Conservation (phyloP, 2,888 invertebrate genomes). For the Hemicrepidius hirtus region DNA sequence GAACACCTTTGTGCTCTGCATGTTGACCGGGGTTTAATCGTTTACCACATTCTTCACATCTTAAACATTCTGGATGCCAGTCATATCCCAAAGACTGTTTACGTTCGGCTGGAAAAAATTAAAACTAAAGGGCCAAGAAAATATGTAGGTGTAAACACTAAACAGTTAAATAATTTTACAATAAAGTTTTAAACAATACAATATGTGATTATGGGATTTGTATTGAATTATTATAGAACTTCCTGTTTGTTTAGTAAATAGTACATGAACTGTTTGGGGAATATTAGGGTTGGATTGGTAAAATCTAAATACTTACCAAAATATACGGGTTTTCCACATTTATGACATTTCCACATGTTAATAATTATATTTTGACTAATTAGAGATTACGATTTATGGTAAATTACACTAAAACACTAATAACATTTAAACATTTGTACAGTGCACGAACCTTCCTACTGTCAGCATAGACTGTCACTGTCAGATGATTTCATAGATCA, state of each 20-base stretch:
- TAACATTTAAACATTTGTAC: constrained; percentile 27
- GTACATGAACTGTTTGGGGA: neutral
- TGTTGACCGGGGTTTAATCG: constrained; percentile 88
- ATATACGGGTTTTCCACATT: constrained; percentile 87
- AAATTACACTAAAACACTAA: constrained; percentile 6
- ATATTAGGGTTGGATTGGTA: neutral
- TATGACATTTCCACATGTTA: constrained; percentile 87
- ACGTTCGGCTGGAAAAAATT: constrained; percentile 80
- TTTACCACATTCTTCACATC: constrained; percentile 89
- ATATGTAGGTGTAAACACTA: neutral
- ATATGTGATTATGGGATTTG: no score
- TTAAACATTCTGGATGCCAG: constrained; percentile 90
- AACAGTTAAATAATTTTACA: no score
- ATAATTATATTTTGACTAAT: neutral
- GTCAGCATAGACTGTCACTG: constrained; percentile 22
- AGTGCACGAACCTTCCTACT: constrained; percentile 17
- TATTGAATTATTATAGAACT: no score
- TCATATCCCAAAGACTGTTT: constrained; percentile 90
- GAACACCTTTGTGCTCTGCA: constrained; percentile 90
- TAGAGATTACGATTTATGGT: constrained; percentile 6
- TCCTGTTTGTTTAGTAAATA: neutral
- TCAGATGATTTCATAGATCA: neutral
- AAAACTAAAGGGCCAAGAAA: constrained; percentile 48
- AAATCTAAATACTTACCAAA: constrained; percentile 76
- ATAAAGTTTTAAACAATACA: no score